Evolutionary conservation across 53 echinoderm and acorn worm species (phyloP).

Genomic region (Luidia sarsii): DNA sequence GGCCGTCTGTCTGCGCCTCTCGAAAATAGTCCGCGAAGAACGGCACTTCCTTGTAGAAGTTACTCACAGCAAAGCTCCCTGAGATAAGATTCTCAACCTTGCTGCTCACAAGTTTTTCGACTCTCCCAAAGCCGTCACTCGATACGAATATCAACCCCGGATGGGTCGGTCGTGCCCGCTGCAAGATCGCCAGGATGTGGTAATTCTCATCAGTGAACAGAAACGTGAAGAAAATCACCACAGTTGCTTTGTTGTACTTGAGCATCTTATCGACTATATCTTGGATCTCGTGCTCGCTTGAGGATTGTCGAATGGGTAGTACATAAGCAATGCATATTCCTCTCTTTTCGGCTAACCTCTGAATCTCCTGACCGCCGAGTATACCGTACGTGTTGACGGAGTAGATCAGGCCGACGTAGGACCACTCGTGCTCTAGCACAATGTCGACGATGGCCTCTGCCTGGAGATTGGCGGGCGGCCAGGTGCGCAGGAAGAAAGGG

Average conservation of each 20-base stretch:
- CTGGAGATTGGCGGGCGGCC: conserved; percentile 36
- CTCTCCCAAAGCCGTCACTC: conserved; percentile 7
- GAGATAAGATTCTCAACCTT: neutral
- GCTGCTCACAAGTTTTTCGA: neutral
- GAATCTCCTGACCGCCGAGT: conserved; percentile 41
- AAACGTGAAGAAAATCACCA: conserved; percentile 34
- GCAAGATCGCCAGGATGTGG: neutral
- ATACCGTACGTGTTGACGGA: conserved; percentile 51
- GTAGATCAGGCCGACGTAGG: conserved; percentile 47
- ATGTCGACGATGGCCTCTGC: conserved; percentile 43
- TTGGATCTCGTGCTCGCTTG: conserved; percentile 29
- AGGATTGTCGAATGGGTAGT: neutral
- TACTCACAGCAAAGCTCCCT: conserved; percentile 11
- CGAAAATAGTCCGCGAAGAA: conserved; percentile 17
- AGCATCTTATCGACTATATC: conserved; percentile 36
- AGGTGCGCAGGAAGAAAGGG: conserved; percentile 53
- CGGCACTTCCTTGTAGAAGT: conserved; percentile 18
- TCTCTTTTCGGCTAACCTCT: conserved; percentile 3
- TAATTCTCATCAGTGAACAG: neutral
- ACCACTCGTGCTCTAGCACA: conserved; percentile 24
- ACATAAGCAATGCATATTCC: conserved; percentile 41
- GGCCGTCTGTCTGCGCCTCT: neutral
- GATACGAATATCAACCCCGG: conserved; percentile 7
- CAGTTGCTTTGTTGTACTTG: neutral
- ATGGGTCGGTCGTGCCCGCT: neutral